Evolutionary conservation across 2,888 invertebrate species (phyloP), one percentile per base, ranked within the genome.

Genomic region (Metallyticus violacea): DNA sequence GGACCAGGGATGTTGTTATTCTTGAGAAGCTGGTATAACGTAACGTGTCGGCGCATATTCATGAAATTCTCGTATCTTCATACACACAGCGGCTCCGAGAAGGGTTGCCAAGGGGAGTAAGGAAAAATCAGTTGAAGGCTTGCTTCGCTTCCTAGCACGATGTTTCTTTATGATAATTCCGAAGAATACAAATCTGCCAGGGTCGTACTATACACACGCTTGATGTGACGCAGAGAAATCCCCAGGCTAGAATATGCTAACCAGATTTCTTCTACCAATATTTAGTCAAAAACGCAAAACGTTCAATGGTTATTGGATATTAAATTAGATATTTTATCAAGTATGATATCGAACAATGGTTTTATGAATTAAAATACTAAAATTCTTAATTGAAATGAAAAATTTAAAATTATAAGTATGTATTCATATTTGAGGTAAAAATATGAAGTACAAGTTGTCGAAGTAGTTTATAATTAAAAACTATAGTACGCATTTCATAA

Each of bases 1-100:
- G 76, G 83, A 77, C 83, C n/a, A 30, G 30, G 81, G 40, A 62
- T 62, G 40, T 22, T 62, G 40, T 62, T 62, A 62, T 62, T 62
- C 40, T 62, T 62, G n/a, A n/a, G n/a, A n/a, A n/a, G n/a, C n/a
- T n/a, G 40, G 40, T 62, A 62, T 62, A 62, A 62, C 40, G 40
- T 62, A 62, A 62, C 83, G 83, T 83, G 83, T 28, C 77, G 22
- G 25, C 83, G 83, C 83, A 83, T 83, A 83, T 83, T 83, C 83
- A 83, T 83, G 77, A 83, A 83, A 77, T 27, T 28, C 76, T 26
- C 76, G 76, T 82, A 62, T 82, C 76, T 27, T 62, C 27, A 77
- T 26, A 77, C 77, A 26, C 22, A 15, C 40, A 62, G 40, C 40
- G 40, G 40, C 40, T 62, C 40, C 40, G 40, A 62, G 40, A 62